A percentile compares a stretch with the other conserved stretches of the same genome.
Evolutionary conservation across 2,888 invertebrate genomes (phyloP).

Genomic region (Melanostoma mellinum): DNA sequence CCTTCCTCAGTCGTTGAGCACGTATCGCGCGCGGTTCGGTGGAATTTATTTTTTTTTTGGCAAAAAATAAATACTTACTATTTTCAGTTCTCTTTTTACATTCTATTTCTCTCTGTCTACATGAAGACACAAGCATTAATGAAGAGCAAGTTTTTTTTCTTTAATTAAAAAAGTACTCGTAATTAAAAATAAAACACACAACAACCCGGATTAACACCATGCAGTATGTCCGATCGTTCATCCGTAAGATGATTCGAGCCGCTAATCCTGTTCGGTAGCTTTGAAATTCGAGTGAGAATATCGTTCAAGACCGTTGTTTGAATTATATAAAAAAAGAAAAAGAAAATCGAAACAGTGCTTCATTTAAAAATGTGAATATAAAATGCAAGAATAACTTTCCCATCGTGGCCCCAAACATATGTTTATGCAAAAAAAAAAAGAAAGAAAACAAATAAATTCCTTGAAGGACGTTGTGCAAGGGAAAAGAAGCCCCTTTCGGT

Average conservation of each 20-base stretch:
- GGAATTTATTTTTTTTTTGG: conserved; percentile 55
- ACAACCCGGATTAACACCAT: conserved; percentile 64
- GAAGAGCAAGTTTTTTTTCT: conserved; percentile 10
- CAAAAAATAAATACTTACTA: conserved; percentile 61
- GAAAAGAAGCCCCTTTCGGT: conserved; percentile 34
- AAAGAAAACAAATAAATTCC: conserved; percentile 32
- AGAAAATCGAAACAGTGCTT: conserved; percentile 16
- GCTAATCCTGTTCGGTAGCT: conserved; percentile 55
- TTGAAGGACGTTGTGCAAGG: conserved; percentile 44
- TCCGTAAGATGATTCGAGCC: conserved; percentile 48
- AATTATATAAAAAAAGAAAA: conserved; percentile 2
- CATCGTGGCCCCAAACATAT: conserved; percentile 47
- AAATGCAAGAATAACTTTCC: conserved; percentile 37
- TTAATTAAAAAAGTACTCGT: background rate
- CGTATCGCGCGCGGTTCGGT: conserved; percentile 71
- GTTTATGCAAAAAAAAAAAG: conserved; percentile 25
- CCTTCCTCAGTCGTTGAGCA: conserved; percentile 70
- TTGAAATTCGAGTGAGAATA: conserved; percentile 28
- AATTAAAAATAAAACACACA: conserved; percentile 29
- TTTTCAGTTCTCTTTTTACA: conserved; percentile 38
- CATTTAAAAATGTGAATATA: conserved; percentile 14
- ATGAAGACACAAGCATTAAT: conserved; percentile 32
- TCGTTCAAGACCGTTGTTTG: background rate
- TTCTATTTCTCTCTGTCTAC: conserved; percentile 30
- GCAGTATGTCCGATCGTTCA: conserved; percentile 54